A percentile compares a stretch with the other conserved stretches of the same genome.
These are phyloP conservation scores for Marisa cornuarietis DNA, from an alignment of 1,140 invertebrate species.

Conservation along the genomic window DNA sequence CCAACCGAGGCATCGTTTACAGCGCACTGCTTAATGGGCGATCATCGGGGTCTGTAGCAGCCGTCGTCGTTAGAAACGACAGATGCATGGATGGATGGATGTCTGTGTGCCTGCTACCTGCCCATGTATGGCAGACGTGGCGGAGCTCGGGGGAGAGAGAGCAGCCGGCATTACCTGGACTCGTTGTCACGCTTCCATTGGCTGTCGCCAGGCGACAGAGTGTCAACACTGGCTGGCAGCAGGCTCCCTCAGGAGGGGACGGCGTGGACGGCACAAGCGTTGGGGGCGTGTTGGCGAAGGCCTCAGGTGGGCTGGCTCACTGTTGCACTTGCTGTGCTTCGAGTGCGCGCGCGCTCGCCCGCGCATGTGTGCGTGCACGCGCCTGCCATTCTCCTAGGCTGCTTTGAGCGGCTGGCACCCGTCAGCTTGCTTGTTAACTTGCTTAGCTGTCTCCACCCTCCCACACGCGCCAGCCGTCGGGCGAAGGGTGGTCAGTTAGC, in stretches of 20 bases:
- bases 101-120: background rate
- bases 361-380: too few relatives aligned
- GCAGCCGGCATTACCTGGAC: slow-evolving; percentile 7
- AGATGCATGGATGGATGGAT: background rate
- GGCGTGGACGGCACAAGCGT: background rate
- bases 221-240: slow-evolving; percentile 29
- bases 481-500: too few relatives aligned
- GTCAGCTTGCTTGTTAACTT: too few relatives aligned
- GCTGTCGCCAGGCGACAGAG: slow-evolving; percentile 35
- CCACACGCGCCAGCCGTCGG: too few relatives aligned
- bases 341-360: too few relatives aligned
- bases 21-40: background rate
- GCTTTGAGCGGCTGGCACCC: too few relatives aligned
- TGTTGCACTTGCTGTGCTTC: background rate
- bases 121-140: slow-evolving; percentile 8
- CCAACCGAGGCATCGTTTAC: background rate
- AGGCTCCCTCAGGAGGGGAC: slow-evolving; percentile 1
- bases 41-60: background rate
- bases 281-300: slow-evolving; percentile 7
- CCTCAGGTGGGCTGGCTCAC: slow-evolving; percentile 10
- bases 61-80: background rate
- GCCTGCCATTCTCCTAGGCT: too few relatives aligned
- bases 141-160: background rate
- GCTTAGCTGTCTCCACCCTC: too few relatives aligned
- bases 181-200: slow-evolving; percentile 32